phyloP scores from a whole-genome alignment of 2,888 invertebrate genomes.

The Orthosia incerta region DNA sequence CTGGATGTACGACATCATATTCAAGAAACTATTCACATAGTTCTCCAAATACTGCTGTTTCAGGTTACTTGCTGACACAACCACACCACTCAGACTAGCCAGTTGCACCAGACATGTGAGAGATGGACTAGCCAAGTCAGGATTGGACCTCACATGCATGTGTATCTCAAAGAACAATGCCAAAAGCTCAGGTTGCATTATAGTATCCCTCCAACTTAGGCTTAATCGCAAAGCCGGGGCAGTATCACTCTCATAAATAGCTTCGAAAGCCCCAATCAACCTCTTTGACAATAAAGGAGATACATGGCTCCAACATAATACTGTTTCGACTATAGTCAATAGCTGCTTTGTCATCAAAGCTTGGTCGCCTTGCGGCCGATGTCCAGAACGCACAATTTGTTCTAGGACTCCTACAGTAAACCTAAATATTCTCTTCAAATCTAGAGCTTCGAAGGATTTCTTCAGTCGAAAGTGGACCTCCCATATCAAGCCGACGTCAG shows the following conservation, averaged over 20 bases:
- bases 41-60: slow-evolving; percentile 88
- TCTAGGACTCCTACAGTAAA: slow-evolving; percentile 87
- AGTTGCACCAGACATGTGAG: slow-evolving; percentile 96
- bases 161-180: slow-evolving; percentile 96
- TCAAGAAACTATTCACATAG: slow-evolving; percentile 86
- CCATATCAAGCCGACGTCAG: slow-evolving; percentile 97
- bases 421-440: slow-evolving; percentile 95
- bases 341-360: slow-evolving; percentile 92
- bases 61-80: slow-evolving; percentile 79
- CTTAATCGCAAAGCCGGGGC: slow-evolving; percentile 92
- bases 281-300: slow-evolving; percentile 93
- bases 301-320: slow-evolving; percentile 96
- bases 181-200: slow-evolving; percentile 94
- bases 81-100: slow-evolving; percentile 86
- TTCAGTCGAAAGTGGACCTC: slow-evolving; percentile 96
- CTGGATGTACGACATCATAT: slow-evolving; percentile 86
- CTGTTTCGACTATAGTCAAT: slow-evolving; percentile 94
- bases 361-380: slow-evolving; percentile 88
- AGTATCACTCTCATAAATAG: slow-evolving; percentile 93
- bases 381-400: slow-evolving; percentile 85
- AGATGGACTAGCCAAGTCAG: slow-evolving; percentile 94
- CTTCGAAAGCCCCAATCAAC: slow-evolving; percentile 93
- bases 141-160: slow-evolving; percentile 94
- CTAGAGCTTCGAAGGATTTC: slow-evolving; percentile 95
- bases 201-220: slow-evolving; percentile 94